A percentile compares a stretch with the other conserved stretches of the same genome.
Evolutionary conservation across 1,140 invertebrate species (phyloP).

Genomic region (Drosophila elegans): DNA sequence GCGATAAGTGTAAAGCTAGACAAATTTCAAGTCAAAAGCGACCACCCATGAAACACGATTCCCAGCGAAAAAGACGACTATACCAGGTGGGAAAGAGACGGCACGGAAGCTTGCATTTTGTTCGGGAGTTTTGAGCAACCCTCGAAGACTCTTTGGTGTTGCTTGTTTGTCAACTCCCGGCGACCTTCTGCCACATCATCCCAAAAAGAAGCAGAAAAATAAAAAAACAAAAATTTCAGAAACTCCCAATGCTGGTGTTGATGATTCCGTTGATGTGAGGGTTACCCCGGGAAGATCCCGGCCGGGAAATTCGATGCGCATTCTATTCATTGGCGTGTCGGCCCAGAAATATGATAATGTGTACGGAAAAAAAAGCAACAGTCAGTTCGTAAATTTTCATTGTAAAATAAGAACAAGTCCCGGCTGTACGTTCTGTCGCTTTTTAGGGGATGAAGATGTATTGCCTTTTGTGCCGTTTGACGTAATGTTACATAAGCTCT

Average conservation of each 20-base stretch:
- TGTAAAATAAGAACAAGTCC: conserved; percentile 67
- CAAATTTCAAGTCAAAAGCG: conserved; percentile 71
- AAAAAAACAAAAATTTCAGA: background rate
- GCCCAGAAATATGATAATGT: conserved; percentile 78
- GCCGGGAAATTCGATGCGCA: conserved; percentile 78
- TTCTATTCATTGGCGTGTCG: conserved; percentile 78
- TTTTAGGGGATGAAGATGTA: conserved; percentile 81
- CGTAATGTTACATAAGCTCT: conserved; percentile 83
- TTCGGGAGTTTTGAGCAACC: conserved; percentile 59
- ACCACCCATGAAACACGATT: conserved; percentile 62
- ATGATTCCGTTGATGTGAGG: conserved; percentile 79
- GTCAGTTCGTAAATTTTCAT: conserved; percentile 82
- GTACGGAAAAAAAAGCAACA: conserved; percentile 70
- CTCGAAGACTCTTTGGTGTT: conserved; percentile 70
- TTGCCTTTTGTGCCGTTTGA: conserved; percentile 81
- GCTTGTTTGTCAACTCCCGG: conserved; percentile 82
- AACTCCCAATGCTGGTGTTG: conserved; percentile 68
- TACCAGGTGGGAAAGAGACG: conserved; percentile 3
- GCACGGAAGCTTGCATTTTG: conserved; percentile 76
- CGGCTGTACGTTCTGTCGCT: background rate
- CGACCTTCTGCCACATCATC: conserved; percentile 48
- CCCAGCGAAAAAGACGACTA: conserved; percentile 10
- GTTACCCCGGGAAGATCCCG: conserved; percentile 54
- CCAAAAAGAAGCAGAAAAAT: background rate
- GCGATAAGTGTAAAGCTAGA: conserved; percentile 70